phyloP scores from a whole-genome alignment of 1,140 invertebrate genomes.

The Camponotus floridanus region DNA sequence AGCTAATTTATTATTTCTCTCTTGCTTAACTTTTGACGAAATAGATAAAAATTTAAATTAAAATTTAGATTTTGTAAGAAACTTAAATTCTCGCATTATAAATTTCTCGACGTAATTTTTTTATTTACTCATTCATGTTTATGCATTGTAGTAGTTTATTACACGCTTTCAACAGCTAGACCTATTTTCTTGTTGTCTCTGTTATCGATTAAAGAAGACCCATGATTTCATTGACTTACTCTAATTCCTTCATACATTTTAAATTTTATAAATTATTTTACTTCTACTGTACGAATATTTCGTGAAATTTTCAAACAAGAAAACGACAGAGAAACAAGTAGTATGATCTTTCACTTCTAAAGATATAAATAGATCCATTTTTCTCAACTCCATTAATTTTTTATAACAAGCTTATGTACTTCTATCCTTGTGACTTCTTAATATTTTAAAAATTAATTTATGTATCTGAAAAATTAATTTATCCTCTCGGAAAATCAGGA shows the following conservation, averaged over 20 bases:
- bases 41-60: background rate
- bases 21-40: background rate
- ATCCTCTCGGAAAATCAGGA: background rate
- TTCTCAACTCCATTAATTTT: constrained; percentile 1
- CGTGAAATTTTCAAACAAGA: background rate
- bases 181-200: constrained; percentile 27
- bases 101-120: background rate
- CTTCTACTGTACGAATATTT: background rate
- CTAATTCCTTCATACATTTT: background rate
- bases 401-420: background rate
- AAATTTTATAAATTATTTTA: background rate
- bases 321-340: background rate
- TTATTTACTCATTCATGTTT: background rate
- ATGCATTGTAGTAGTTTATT: constrained; percentile 3
- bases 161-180: background rate
- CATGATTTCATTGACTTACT: constrained; percentile 45
- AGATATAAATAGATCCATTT: background rate
- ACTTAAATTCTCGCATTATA: too few species aligned
- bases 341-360: background rate
- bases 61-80: background rate
- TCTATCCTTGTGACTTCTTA: background rate
- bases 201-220: constrained; percentile 72
- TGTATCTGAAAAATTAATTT: background rate
- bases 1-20: background rate
- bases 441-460: background rate